Evolutionary conservation across 2,888 invertebrate species (phyloP).

Genomic region (Rugalucina vietnamica): DNA sequence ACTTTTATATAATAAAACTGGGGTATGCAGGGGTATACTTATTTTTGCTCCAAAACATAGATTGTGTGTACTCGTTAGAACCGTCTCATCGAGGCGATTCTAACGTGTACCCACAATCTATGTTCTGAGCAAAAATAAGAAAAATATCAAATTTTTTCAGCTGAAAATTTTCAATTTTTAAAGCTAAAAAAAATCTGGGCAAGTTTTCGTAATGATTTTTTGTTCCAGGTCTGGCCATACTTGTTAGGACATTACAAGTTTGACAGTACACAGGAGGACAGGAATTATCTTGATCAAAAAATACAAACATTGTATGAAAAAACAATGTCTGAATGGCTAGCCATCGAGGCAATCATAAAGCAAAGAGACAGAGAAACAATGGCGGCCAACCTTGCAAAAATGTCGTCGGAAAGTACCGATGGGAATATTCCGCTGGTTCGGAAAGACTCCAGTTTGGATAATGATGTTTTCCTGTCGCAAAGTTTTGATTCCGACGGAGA

Average conservation of each 20-base stretch:
- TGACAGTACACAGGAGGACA: conserved; percentile 86
- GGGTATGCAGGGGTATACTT: too few relatives aligned
- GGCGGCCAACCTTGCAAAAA: conserved; percentile 92
- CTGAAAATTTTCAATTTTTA: too few relatives aligned
- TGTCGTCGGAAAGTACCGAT: conserved; percentile 88
- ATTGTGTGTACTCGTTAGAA: too few relatives aligned
- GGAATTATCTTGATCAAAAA: conserved; percentile 75
- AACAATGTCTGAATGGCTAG: conserved; percentile 97
- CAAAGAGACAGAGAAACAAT: conserved; percentile 87
- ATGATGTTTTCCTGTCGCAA: conserved; percentile 85
- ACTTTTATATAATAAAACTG: too few relatives aligned
- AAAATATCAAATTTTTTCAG: too few relatives aligned
- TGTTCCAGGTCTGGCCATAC: conserved; percentile 92
- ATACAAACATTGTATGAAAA: conserved; percentile 92
- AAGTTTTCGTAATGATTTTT: too few relatives aligned
- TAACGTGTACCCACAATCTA: too few relatives aligned
- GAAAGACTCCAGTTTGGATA: conserved; percentile 84
- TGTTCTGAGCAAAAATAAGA: too few relatives aligned
- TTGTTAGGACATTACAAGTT: conserved; percentile 93
- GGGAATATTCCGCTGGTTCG: conserved; percentile 81
- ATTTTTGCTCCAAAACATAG: too few relatives aligned
- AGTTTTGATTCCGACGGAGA: conserved; percentile 81
- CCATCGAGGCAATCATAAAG: conserved; percentile 94
- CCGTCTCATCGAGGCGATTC: too few relatives aligned
- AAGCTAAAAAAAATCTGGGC: too few relatives aligned